Evolutionary conservation across 2,888 invertebrate genomes (phyloP).

Genomic region (Chydorus sphaericus): DNA sequence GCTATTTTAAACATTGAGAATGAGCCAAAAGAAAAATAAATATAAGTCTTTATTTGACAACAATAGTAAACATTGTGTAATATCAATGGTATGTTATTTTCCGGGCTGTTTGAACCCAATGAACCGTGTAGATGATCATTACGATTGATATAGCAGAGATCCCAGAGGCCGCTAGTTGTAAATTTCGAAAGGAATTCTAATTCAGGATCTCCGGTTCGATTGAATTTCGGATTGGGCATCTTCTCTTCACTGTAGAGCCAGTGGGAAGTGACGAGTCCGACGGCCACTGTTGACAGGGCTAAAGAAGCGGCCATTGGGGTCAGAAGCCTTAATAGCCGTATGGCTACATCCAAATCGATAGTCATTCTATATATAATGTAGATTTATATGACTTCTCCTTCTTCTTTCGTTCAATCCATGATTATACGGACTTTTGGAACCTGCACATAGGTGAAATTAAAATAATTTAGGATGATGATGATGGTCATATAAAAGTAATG

Average conservation of each 20-base stretch:
- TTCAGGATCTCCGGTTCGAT: constrained; percentile 48
- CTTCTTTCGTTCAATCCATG: too few species aligned
- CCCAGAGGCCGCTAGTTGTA: constrained; percentile 68
- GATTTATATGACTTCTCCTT: too few species aligned
- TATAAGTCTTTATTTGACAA: too few species aligned
- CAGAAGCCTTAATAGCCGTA: constrained; percentile 21
- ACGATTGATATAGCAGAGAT: constrained; percentile 64
- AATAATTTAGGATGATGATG: too few species aligned
- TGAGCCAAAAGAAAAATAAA: constrained; percentile 9
- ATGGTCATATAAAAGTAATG: too few species aligned
- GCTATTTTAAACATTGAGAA: constrained; percentile 34
- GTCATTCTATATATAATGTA: too few species aligned
- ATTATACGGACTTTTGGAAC: too few species aligned
- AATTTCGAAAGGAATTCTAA: constrained; percentile 52
- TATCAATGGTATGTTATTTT: background rate
- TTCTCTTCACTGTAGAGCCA: constrained; percentile 80
- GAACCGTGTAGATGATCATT: constrained; percentile 32
- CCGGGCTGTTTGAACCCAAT: background rate
- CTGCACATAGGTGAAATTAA: too few species aligned
- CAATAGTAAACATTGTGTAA: background rate
- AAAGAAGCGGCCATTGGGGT: constrained; percentile 47
- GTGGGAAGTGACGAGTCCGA: constrained; percentile 61
- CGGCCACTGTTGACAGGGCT: constrained; percentile 51
- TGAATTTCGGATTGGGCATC: constrained; percentile 58
- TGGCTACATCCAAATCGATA: constrained; percentile 19